phyloP scores from a whole-genome alignment of 2,888 invertebrate genomes.

The Allolobophora icterica region DNA sequence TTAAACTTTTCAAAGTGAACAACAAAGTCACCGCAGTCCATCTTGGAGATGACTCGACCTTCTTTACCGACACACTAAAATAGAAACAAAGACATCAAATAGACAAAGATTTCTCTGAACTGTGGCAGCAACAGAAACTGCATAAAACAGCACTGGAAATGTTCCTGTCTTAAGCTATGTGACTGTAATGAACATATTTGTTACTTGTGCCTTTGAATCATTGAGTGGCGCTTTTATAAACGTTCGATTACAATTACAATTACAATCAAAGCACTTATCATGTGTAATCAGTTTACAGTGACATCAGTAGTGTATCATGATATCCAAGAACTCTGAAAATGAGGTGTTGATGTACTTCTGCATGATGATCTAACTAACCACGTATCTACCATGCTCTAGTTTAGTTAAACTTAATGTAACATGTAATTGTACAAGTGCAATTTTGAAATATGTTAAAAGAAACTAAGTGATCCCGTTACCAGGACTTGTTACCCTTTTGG shows the following conservation, averaged over 20 bases:
- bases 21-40: neutral
- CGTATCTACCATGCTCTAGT: too few species aligned
- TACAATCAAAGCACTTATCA: neutral
- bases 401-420: neutral
- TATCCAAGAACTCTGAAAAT: neutral
- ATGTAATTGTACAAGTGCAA: neutral
- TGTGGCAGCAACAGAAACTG: neutral
- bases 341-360: neutral
- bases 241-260: too few species aligned
- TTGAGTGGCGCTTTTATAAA: too few species aligned
- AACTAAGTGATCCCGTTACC: neutral
- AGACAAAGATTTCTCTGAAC: neutral
- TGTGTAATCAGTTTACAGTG: neutral
- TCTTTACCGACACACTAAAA: conserved; percentile 1
- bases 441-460: neutral
- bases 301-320: neutral
- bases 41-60: neutral
- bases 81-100: neutral
- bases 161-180: neutral
- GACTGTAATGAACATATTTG: neutral
- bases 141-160: neutral
- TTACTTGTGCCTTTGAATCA: too few species aligned
- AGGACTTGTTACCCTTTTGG: too few species aligned
- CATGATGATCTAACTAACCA: neutral
- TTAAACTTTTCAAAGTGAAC: neutral